Conservation (phyloP, 64 coral and sea anemone genomes). For the Astreopora myriophthalma region DNA sequence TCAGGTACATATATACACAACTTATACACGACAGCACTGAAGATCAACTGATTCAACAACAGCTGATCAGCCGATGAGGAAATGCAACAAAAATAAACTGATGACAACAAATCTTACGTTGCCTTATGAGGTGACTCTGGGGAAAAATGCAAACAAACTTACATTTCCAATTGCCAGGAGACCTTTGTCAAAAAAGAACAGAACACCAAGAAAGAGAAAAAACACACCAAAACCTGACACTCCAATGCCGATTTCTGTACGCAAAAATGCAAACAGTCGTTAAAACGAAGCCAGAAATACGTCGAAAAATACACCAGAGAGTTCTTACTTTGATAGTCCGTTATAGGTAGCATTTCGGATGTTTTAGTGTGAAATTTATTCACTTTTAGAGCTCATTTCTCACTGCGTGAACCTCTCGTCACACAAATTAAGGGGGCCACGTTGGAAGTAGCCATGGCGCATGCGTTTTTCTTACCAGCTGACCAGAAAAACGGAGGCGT, state of each 20-base stretch:
- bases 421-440: neutral
- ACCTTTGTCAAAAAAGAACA: slow-evolving; percentile 99
- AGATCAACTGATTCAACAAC: neutral
- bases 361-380: neutral
- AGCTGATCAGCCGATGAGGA: neutral
- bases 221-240: slow-evolving; percentile 96
- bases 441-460: neutral
- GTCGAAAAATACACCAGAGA: neutral
- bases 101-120: neutral
- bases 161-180: slow-evolving; percentile 99
- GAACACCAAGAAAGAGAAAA: slow-evolving; percentile 96
- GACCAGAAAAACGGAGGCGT: neutral
- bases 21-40: neutral
- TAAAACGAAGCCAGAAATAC: neutral
- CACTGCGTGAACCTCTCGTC: neutral
- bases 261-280: neutral
- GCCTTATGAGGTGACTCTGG: neutral
- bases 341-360: slow-evolving; percentile 93
- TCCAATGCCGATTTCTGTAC: slow-evolving; percentile 97
- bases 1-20: no score
- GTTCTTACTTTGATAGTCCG: slow-evolving; percentile 97
- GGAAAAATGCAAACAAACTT: slow-evolving; percentile 34
- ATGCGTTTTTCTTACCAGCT: neutral
- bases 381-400: neutral
- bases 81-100: neutral